These are phyloP conservation scores for Seira sanloemensis DNA, from an alignment of 2,888 invertebrate genomes.

Conservation along the genomic window DNA sequence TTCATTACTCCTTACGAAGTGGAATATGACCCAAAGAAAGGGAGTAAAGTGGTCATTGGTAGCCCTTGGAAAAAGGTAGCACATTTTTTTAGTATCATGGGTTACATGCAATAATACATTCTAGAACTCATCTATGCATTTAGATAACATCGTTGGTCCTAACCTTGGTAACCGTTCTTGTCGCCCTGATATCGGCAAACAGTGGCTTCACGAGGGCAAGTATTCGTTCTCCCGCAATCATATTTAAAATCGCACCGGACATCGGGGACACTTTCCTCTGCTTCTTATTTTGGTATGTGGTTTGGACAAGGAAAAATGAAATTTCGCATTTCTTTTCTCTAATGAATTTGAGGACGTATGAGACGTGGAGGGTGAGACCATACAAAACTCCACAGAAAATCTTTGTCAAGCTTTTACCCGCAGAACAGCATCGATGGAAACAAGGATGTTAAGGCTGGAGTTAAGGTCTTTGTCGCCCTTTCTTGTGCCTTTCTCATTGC, in stretches of 20 bases:
- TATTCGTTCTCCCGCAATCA: background rate
- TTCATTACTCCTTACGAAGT: too few species aligned
- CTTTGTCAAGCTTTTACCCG: too few species aligned
- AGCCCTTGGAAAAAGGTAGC: too few species aligned
- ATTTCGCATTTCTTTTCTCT: conserved; percentile 7
- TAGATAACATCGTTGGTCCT: background rate
- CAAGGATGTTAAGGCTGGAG: too few species aligned
- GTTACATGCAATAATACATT: too few species aligned
- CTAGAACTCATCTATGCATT: too few species aligned
- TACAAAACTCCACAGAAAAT: too few species aligned
- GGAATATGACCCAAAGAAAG: too few species aligned
- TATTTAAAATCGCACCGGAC: conserved; percentile 6
- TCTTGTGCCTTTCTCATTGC: background rate
- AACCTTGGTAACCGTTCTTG: background rate
- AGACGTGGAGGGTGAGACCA: background rate
- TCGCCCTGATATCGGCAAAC: background rate
- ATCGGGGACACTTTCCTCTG: conserved; percentile 6
- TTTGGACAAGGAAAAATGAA: background rate
- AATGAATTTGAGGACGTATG: background rate
- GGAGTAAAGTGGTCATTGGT: too few species aligned
- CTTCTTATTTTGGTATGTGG: background rate
- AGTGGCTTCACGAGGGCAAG: background rate
- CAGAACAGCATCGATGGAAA: too few species aligned
- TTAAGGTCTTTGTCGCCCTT: background rate
- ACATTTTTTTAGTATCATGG: too few species aligned